phyloP scores from a whole-genome alignment of 2,797 vertebrate species.

The Tragelaphus eurycerus region DNA sequence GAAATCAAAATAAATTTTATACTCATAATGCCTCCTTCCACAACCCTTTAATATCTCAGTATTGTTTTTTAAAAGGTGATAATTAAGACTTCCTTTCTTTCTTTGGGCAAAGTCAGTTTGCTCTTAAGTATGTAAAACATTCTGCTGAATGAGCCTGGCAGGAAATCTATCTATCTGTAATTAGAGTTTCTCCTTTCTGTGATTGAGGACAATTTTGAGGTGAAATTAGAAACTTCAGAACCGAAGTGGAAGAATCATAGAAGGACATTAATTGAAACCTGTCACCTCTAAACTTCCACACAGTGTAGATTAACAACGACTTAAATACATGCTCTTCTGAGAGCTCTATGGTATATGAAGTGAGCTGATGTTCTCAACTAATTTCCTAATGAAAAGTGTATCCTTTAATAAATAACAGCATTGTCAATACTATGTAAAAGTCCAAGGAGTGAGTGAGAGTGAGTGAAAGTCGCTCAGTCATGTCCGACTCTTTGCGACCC shows the following conservation, averaged over 20 bases:
- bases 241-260: background rate
- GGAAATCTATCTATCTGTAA: background rate
- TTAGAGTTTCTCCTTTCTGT: slow-evolving; percentile 22
- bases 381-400: background rate
- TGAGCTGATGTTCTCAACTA: background rate
- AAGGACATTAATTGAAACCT: slow-evolving; percentile 18
- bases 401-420: background rate
- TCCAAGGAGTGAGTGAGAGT: background rate
- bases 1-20: background rate
- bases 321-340: background rate
- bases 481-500: background rate
- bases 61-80: background rate
- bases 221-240: slow-evolving; percentile 36
- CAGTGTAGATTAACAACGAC: background rate
- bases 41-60: background rate
- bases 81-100: background rate
- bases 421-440: background rate
- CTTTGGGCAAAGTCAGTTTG: background rate
- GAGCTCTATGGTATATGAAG: background rate
- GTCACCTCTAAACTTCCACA: background rate
- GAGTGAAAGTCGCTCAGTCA: background rate
- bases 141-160: background rate
- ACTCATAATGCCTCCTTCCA: background rate
- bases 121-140: background rate
- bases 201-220: background rate